Evolutionary conservation across 2,888 invertebrate species (phyloP), one percentile per base, ranked within the genome.

Genomic region (Hylaea fasciaria): DNA sequence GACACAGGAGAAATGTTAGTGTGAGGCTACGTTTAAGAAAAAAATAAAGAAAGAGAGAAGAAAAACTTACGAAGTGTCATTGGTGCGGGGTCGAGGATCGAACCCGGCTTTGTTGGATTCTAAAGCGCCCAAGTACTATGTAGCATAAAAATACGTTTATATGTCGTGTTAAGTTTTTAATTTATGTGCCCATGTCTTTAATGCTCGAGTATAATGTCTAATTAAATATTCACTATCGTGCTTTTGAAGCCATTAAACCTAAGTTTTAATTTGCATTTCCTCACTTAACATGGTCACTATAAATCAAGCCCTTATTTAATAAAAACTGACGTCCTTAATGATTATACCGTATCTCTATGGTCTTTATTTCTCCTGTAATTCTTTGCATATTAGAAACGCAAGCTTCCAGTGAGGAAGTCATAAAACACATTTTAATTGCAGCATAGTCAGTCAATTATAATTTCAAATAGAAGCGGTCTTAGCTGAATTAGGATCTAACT

Each of bases 381-480:
- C 17, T 45, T 50, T 49, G 46, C 17, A 39, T 44, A 59, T 53
- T 60, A 47, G 55, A 60, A 60, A 50, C 50, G 54, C n/a, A 37
- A 17, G 10, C 32, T 10, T 9, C 32, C 9, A 45, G 13, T 13
- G 43, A 54, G 62, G 58, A 62, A 62, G 51, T 28, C 43, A 62
- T 62, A 62, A 62, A 58, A 54, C 50, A 62, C 40, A 35, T 3
- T 57, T 57, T 61, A 56, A 61, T 61, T 56, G 52, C 56, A 29
- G 10, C 28, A 12, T 44, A 44, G 56, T 61, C 52, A 44, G 56
- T 61, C 52, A 52, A 61, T 56, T 52, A 44, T 48, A 37, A 43
- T 61, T 56, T 44, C 22, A 52, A 62, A 57, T 62, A 62, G 52
- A 62, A 62, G 50, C 41, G 22, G 61, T 56, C 51, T 61, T 52